Percentiles rank a stretch among this genome's conserved stretches.
These are phyloP conservation scores for Euwallacea fornicatus DNA, from an alignment of 1,140 invertebrate genomes.

Conservation along the genomic window DNA sequence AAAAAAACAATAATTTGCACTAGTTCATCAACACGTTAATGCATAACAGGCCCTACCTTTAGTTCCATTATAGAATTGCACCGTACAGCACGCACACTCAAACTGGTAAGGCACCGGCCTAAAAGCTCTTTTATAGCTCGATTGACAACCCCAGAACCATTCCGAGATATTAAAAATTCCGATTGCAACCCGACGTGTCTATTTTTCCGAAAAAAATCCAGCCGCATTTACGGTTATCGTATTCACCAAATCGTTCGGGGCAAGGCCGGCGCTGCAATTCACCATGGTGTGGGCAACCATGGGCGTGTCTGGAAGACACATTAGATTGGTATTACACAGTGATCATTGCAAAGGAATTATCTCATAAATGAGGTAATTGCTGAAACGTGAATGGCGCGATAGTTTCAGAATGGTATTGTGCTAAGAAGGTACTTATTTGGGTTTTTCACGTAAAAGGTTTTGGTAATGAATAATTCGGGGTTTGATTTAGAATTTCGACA, in stretches of 20 bases:
- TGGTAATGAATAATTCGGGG: no score
- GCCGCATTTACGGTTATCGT: neutral
- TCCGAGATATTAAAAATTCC: neutral
- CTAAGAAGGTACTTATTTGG: no score
- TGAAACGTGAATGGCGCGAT: no score
- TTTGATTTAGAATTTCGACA: no score
- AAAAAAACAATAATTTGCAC: no score
- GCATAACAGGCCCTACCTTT: no score
- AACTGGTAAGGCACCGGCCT: slow-evolving; percentile 4
- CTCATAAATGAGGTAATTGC: no score
- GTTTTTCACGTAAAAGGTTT: no score
- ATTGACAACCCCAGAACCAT: slow-evolving; percentile 1
- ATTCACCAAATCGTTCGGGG: slow-evolving; percentile 6
- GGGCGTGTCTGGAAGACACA: slow-evolving; percentile 7
- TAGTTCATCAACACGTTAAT: no score
- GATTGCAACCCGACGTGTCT: neutral
- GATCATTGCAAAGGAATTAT: no score
- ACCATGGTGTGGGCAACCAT: slow-evolving; percentile 15
- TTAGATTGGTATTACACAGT: neutral
- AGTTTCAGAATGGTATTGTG: no score
- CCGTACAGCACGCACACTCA: neutral
- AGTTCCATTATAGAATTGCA: no score
- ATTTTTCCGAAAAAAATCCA: slow-evolving; percentile 12
- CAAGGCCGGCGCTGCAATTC: slow-evolving; percentile 10
- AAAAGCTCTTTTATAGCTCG: slow-evolving; percentile 1